Percentiles rank a stretch among this genome's conserved stretches.
Conservation (phyloP, 2,113 vertebrate species). For the Elephas maximus region DNA sequence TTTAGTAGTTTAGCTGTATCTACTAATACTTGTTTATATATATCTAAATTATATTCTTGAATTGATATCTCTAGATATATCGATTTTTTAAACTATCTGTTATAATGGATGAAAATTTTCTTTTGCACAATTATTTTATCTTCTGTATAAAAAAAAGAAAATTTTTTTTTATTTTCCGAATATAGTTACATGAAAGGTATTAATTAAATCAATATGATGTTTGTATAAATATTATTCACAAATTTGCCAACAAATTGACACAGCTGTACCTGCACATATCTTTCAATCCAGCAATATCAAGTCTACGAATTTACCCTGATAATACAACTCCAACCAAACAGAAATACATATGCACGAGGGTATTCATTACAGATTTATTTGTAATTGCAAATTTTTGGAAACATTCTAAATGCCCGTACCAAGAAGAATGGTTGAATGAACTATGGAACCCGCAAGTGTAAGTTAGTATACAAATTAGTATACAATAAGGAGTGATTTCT, state of each 20-base stretch:
- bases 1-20: not conserved
- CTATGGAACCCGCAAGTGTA: not conserved
- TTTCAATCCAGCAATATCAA: too few species aligned
- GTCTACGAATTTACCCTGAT: not conserved
- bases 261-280: too few species aligned
- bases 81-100: not conserved
- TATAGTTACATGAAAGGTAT: not conserved
- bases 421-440: not conserved
- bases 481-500: not conserved
- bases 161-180: not conserved
- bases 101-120: not conserved
- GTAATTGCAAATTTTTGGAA: not conserved
- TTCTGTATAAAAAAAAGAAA: not conserved
- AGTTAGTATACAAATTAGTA: too few species aligned
- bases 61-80: not conserved
- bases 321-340: not conserved
- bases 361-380: not conserved
- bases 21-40: not conserved
- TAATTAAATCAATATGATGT: not conserved
- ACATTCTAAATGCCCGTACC: not conserved
- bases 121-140: not conserved
- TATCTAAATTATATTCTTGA: not conserved
- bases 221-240: not conserved
- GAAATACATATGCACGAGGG: not conserved
- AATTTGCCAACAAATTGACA: too few species aligned